A percentile compares a stretch with the other conserved stretches of the same genome.
phyloP scores from a whole-genome alignment of 2,888 invertebrate genomes.

The Ochropleura leucogaster region DNA sequence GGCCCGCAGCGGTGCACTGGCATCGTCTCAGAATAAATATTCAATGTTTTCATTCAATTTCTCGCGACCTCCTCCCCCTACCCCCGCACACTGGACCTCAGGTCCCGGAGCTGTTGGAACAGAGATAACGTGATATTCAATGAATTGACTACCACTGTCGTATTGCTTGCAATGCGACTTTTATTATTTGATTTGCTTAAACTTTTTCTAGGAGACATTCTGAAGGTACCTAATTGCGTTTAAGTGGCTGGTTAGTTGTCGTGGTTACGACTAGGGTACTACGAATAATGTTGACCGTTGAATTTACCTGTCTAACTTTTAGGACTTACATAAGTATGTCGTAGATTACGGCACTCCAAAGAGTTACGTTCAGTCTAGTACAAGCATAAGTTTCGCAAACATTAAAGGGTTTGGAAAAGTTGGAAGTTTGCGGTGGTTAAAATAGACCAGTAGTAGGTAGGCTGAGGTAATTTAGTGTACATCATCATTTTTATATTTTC shows the following conservation, averaged over 20 bases:
- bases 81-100: constrained; percentile 55
- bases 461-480: not conserved
- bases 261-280: not conserved
- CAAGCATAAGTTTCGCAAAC: not conserved
- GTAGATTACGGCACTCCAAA: constrained; percentile 17
- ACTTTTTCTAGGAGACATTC: constrained; percentile 12
- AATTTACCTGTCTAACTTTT: constrained; percentile 25
- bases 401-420: constrained; percentile 21
- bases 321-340: constrained; percentile 7
- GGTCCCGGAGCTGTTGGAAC: constrained; percentile 68
- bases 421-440: not conserved
- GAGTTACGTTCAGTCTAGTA: constrained; percentile 5
- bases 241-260: constrained; percentile 20
- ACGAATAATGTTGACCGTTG: constrained; percentile 12
- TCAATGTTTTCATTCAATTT: constrained; percentile 89
- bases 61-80: constrained; percentile 69
- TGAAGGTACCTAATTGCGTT: constrained; percentile 4
- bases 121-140: constrained; percentile 70
- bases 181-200: constrained; percentile 37
- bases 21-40: constrained; percentile 87
- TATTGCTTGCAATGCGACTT: constrained; percentile 34
- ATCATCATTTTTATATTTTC: not conserved
- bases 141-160: constrained; percentile 57
- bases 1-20: constrained; percentile 73
- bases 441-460: not conserved